A percentile compares a stretch with the other conserved stretches of the same genome.
Evolutionary conservation across 1,140 invertebrate genomes (phyloP).

Genomic region (Papilio machaon): DNA sequence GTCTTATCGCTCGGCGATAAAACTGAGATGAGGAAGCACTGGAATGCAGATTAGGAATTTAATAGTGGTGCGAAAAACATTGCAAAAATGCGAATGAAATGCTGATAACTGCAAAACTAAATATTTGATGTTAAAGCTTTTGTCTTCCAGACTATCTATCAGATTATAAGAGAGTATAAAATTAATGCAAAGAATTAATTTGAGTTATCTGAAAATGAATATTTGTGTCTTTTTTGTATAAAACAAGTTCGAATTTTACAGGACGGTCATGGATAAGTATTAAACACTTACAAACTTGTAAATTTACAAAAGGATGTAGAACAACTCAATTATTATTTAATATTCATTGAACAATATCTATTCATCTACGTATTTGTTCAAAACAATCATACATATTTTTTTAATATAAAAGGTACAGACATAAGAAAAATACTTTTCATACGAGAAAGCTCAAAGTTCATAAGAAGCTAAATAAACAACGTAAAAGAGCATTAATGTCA

Average conservation of each 20-base stretch:
- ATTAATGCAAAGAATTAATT: background rate
- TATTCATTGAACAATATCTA: background rate
- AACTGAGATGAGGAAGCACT: background rate
- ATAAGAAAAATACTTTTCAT: background rate
- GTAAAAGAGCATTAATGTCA: constrained; percentile 20
- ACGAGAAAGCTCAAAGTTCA: constrained; percentile 22
- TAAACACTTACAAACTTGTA: too few relatives aligned
- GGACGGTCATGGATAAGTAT: too few relatives aligned
- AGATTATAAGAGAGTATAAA: background rate
- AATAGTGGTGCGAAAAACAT: background rate
- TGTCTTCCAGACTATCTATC: background rate
- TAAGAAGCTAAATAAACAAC: constrained; percentile 29
- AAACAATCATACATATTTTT: background rate
- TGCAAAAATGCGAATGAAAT: background rate
- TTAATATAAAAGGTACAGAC: background rate
- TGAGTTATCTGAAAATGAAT: too few relatives aligned
- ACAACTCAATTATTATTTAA: background rate
- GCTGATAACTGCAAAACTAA: background rate
- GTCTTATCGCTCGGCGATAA: constrained; percentile 13
- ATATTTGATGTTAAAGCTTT: background rate
- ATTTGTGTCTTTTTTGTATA: too few relatives aligned
- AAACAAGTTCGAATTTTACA: too few relatives aligned
- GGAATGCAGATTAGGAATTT: constrained; percentile 8
- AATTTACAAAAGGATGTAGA: background rate
- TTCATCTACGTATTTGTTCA: background rate